phyloP scores from a whole-genome alignment of 1,140 invertebrate species.

The Magallana angulata region DNA sequence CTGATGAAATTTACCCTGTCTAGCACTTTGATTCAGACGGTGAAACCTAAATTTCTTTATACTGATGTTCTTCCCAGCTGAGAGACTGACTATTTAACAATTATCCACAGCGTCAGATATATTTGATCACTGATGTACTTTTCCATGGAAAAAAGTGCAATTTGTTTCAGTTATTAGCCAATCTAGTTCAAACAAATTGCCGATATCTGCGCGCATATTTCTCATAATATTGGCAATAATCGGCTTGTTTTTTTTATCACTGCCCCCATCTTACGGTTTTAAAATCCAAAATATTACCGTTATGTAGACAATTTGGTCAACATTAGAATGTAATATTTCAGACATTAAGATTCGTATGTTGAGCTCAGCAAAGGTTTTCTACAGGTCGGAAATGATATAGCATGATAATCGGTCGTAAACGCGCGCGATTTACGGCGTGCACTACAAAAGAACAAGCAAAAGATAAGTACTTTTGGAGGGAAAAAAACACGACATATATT shows the following conservation, averaged over 20 bases:
- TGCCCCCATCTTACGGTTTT: background rate
- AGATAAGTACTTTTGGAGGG: background rate
- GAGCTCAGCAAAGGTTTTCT: background rate
- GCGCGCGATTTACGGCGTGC: background rate
- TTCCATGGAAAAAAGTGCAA: background rate
- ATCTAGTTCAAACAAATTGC: background rate
- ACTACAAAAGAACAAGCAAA: background rate
- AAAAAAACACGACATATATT: background rate
- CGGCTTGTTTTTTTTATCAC: background rate
- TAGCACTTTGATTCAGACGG: background rate
- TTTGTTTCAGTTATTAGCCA: background rate
- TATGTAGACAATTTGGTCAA: background rate
- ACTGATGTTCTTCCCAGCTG: background rate
- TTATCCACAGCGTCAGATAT: background rate
- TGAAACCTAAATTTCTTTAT: background rate
- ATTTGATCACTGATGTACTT: background rate
- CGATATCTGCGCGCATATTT: slow-evolving; percentile 3
- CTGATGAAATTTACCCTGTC: background rate
- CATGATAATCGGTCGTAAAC: background rate
- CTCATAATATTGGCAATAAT: background rate
- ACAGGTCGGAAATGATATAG: background rate
- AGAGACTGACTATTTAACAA: background rate
- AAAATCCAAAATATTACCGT: background rate
- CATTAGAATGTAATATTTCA: background rate
- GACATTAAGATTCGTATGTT: background rate